Base-by-base conservation (phyloP, 1,140 invertebrate genomes). In the Neuroterus valhalla region DNA sequence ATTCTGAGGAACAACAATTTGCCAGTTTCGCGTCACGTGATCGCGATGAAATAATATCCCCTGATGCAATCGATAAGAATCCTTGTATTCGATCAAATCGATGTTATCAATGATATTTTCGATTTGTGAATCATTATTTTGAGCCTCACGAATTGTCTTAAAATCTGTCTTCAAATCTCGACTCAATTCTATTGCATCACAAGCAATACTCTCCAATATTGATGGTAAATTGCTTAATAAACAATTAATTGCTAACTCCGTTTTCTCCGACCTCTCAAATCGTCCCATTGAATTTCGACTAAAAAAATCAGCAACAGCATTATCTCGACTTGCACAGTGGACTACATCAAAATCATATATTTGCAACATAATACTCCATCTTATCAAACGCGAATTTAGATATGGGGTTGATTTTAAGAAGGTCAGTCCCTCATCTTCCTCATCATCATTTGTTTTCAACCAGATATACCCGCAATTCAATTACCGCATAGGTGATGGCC, bases 341-440 rank as follows among this genome's bases (percentile, higher is more conserved):
- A 81, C 72, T 10, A 91, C 78, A 21, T 80, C 48, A 73, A 87
- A 88, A 52, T 87, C 52, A 81, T 86, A 91, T 50, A 87, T 81
- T 76, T 90, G 87, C 11, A 91, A 67, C 68, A 79, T 72, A 23
- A 90, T 46, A 12, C 75, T 70, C 90, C 90, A 92, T 15, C 90
- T 70, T 1, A 84, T 87, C 3, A 92, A 72, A 67, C 90, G 67
- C 19, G 84, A 80, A 50, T 80, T 88, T 31, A 84, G 80, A 52
- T 89, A 84, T 66, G 84, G 87, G 31, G 87, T 87, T 11, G 79
- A 76, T n/a, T 81, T 81, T 4, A 92, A 75, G 81, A 87, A 91
- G 14, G 75, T 83, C 19, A 91, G 76, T 0, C 86, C 82, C 62
- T 87, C 81, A 74, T 92, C 90, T 75, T 92, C 91, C 0, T 71